Evolutionary conservation across 2,888 invertebrate genomes (phyloP), one percentile per base, ranked within the genome.

Genomic region (Linnaemya tessellans): DNA sequence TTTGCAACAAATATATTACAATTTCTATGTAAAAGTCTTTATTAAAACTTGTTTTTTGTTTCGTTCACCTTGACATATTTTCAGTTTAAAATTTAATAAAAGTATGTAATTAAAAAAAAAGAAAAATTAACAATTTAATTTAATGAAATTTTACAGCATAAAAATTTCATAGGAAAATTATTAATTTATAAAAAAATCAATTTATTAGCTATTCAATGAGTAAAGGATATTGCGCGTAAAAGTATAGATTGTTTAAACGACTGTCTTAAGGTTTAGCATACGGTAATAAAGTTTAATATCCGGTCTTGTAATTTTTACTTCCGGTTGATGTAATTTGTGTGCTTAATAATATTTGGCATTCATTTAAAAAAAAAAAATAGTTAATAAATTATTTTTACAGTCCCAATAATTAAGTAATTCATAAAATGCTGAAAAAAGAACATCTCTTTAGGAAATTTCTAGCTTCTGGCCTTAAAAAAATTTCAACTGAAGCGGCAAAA

Each of bases 1-100:
- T 20, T 5, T 18, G n/a, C 35, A 20, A 18, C 41, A 43, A 43
- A 64, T 43, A 22, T 10, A 62, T n/a, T n/a, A 51, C 11, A 51
- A 74, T 64, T 41, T 51, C 38, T 15, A n/a, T 65, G 4, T 22
- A 54, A 64, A 65, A 65, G 11, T 13, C 13, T 20, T n/a, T 43
- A 10, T 41, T 64, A 60, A 49, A 43, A 35, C 41, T 64, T 38
- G 41, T 60, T 51, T 65, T 54, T 54, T 25, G 30, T 22, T 64
- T 25, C 54, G 64, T 64, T 54, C 54, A 54, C 54, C 18, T 54
- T 54, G 25, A 20, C 64, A 54, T 38, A 1, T 22, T 22, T 56
- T 8, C 2, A 20, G n/a, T 13, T 10, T 18, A 60, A 41, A 64
- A 5, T 41, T n/a, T 43, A 3, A n/a, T n/a, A n/a, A n/a, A n/a